Base-by-base conservation (phyloP, 2,888 invertebrate species). In the Ormyrus nitidulus region DNA sequence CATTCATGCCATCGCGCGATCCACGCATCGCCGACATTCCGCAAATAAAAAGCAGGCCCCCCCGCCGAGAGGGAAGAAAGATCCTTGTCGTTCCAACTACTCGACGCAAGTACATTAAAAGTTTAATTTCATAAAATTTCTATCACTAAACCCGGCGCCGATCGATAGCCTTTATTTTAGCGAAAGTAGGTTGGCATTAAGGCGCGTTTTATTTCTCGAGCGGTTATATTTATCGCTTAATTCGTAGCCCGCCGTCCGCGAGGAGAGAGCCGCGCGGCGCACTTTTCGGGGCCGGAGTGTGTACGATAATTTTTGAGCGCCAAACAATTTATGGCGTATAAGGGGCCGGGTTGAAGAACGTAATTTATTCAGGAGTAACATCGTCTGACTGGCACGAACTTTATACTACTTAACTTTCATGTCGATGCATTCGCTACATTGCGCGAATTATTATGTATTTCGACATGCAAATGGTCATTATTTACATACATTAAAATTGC, bases 1-100 rank as follows among this genome's bases (percentile, higher is more conserved):
- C 83, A 81, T 83, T 83, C 80, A 81, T 83, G 61, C 79, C 74
- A 62, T 59, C 69, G 73, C 56, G 49, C 49, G 66, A 68, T 49
- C 65, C 70, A 70, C 64, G 70, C 78, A 44, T 69, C 53, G 58
- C 59, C 5, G 34, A 48, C 64, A 68, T 66, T 62, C 49, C 58
- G 11, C 44, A 44, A 71, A 46, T 5, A 72, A 66, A 72, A 51
- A n/a, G 66, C 19, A 19, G 19, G 19, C 19, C 19, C 19, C 19
- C 19, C 19, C 2, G 0, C 19, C 19, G 19, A 53, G 49, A 48
- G 34, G 66, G 49, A 11, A 9, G 13, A 34, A 56, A 51, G 10
- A 69, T 69, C 9, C 13, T 64, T 44, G 8, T 19, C 19, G 64
- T 44, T 64, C 49, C 56, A 48, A 34, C 65, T 48, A 53, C 13